Conservation (phyloP, 30 jellyfish, hydroid and myxozoan species). For the Cassiopea xamachana region DNA sequence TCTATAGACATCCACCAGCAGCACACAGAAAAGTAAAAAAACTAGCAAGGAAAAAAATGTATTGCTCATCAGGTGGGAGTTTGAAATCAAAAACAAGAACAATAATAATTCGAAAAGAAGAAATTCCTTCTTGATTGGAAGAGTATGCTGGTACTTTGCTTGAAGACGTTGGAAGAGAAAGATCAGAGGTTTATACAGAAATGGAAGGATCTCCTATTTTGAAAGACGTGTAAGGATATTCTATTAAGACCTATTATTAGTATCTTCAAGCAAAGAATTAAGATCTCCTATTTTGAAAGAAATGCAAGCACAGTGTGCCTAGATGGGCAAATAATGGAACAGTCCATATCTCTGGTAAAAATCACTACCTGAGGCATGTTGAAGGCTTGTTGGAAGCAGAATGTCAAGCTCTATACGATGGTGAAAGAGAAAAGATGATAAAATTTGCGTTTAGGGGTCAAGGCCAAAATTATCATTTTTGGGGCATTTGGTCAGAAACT, state of each 20-base stretch:
- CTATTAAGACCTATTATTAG: too few species aligned
- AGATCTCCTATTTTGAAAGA: conserved; percentile 12
- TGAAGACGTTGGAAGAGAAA: conserved; percentile 54
- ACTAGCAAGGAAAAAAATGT: conserved; percentile 37
- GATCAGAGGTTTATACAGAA: conserved; percentile 40
- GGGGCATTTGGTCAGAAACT: too few species aligned
- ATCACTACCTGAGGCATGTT: too few species aligned
- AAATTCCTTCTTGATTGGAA: conserved; percentile 66
- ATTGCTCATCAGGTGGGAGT: conserved; percentile 53
- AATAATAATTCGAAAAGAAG: too few species aligned
- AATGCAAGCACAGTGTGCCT: not conserved
- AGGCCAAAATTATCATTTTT: too few species aligned
- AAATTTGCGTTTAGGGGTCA: not conserved
- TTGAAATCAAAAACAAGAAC: conserved; percentile 40
- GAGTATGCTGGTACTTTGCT: conserved; percentile 47
- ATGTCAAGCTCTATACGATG: too few species aligned
- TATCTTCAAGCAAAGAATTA: too few species aligned
- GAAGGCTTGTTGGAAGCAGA: too few species aligned
- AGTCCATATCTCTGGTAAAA: too few species aligned
- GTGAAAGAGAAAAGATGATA: conserved; percentile 3
- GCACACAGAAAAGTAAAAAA: conserved; percentile 55
- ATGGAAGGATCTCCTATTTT: conserved; percentile 24
- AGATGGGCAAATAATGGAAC: too few species aligned
- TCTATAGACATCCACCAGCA: conserved; percentile 32
- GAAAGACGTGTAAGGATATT: not conserved